phyloP scores from a whole-genome alignment of 1,140 invertebrate genomes.

The Calliopsis andreniformis region DNA sequence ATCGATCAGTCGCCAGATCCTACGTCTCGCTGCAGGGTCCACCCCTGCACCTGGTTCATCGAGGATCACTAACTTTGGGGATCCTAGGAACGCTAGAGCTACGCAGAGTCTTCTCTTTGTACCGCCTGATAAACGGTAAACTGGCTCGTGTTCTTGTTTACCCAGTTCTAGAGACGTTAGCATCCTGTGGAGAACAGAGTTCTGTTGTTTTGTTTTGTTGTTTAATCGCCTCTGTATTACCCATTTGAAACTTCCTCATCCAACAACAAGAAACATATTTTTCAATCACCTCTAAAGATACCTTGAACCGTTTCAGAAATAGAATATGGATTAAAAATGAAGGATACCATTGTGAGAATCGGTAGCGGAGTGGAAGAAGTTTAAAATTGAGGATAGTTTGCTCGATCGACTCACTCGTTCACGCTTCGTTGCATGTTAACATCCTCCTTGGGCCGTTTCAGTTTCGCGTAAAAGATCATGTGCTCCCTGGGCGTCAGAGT shows the following conservation, averaged over 20 bases:
- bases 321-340: too few relatives aligned
- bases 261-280: too few relatives aligned
- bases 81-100: constrained; percentile 88
- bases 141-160: constrained; percentile 81
- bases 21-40: constrained; percentile 88
- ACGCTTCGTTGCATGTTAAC: constrained; percentile 76
- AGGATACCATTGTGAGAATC: too few relatives aligned
- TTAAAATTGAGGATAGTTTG: background rate
- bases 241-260: too few relatives aligned
- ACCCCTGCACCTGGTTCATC: constrained; percentile 92
- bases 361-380: too few relatives aligned
- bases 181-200: constrained; percentile 75
- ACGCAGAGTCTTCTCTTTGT: constrained; percentile 85
- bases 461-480: constrained; percentile 88
- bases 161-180: constrained; percentile 83
- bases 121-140: constrained; percentile 84
- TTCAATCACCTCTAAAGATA: too few relatives aligned
- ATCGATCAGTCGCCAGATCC: constrained; percentile 89
- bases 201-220: too few relatives aligned
- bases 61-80: constrained; percentile 91
- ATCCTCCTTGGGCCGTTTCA: constrained; percentile 83
- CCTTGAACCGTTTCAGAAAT: too few relatives aligned
- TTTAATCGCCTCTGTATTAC: too few relatives aligned
- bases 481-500: constrained; percentile 91
- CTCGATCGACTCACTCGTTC: constrained; percentile 75